Conservation (phyloP, 2,888 invertebrate genomes). For the Parthenolecanium corni region DNA sequence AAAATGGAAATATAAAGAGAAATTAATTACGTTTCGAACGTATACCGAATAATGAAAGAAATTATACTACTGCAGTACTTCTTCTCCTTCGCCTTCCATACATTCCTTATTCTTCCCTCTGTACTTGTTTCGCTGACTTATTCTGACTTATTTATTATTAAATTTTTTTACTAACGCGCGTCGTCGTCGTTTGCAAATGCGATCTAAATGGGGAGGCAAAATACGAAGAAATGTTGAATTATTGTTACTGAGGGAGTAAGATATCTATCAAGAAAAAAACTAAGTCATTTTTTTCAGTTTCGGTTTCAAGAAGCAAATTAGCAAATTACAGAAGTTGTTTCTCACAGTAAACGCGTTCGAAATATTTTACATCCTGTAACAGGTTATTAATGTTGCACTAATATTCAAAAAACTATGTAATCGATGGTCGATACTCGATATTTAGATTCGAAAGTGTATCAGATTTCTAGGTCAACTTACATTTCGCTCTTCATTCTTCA, state of each 20-base stretch:
- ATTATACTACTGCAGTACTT: neutral
- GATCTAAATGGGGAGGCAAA: neutral
- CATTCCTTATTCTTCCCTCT: too few species aligned
- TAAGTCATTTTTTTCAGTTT: neutral
- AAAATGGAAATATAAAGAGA: constrained; percentile 6
- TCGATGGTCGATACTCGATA: too few species aligned
- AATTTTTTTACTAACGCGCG: constrained; percentile 12
- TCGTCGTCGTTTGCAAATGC: neutral
- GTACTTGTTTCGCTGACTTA: neutral
- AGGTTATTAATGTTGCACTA: too few species aligned
- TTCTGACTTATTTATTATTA: constrained; percentile 13
- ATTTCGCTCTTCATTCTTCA: too few species aligned
- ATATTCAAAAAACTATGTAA: too few species aligned
- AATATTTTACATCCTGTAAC: too few species aligned
- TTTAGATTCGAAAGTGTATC: neutral
- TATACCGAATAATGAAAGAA: neutral
- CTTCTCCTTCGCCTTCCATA: too few species aligned
- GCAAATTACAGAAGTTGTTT: too few species aligned
- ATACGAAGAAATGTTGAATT: neutral
- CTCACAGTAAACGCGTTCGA: too few species aligned
- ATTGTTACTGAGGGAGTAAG: neutral
- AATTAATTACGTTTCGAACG: constrained; percentile 17
- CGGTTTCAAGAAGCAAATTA: too few species aligned
- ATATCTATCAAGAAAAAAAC: neutral
- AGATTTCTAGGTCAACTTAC: neutral